Evolutionary conservation across 2,888 invertebrate species (phyloP).

Genomic region (Callinectes sapidus): DNA sequence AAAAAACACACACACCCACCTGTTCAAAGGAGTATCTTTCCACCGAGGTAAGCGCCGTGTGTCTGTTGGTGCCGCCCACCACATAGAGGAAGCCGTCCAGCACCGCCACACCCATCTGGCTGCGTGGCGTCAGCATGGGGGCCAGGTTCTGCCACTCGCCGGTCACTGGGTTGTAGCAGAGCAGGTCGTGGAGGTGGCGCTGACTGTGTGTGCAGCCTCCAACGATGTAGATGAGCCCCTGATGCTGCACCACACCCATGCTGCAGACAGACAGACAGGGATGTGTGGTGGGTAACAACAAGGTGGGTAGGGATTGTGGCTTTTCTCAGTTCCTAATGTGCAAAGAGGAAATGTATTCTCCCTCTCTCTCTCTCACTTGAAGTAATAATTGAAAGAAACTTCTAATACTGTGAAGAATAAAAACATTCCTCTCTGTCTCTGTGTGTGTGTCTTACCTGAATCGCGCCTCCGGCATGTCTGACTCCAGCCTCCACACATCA

Average conservation of each 20-base stretch:
- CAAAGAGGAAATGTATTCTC: too few species aligned
- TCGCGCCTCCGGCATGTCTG: constrained; percentile 87
- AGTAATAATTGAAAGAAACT: too few species aligned
- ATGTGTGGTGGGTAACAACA: not conserved
- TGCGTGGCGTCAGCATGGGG: constrained; percentile 87
- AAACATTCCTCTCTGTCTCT: not conserved
- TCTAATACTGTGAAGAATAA: not conserved
- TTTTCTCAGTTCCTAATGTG: too few species aligned
- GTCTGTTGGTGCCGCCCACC: constrained; percentile 90
- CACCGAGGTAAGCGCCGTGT: constrained; percentile 87
- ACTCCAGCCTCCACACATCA: constrained; percentile 86
- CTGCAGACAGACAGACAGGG: constrained; percentile 78
- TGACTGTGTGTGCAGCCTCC: constrained; percentile 91
- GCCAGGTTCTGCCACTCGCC: constrained; percentile 87
- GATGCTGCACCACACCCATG: constrained; percentile 91
- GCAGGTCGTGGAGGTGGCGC: constrained; percentile 86
- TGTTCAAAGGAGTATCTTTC: constrained; percentile 89
- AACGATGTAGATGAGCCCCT: constrained; percentile 91
- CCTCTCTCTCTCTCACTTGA: too few species aligned
- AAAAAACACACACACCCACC: constrained; percentile 76
- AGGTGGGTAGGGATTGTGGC: too few species aligned
- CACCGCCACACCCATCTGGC: constrained; percentile 93
- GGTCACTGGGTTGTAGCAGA: constrained; percentile 81
- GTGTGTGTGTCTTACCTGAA: too few species aligned
- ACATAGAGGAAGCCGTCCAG: constrained; percentile 89